A percentile compares a stretch with the other conserved stretches of the same genome.
phyloP scores from a whole-genome alignment of 2,888 invertebrate species.

The Drosophila leonis region DNA sequence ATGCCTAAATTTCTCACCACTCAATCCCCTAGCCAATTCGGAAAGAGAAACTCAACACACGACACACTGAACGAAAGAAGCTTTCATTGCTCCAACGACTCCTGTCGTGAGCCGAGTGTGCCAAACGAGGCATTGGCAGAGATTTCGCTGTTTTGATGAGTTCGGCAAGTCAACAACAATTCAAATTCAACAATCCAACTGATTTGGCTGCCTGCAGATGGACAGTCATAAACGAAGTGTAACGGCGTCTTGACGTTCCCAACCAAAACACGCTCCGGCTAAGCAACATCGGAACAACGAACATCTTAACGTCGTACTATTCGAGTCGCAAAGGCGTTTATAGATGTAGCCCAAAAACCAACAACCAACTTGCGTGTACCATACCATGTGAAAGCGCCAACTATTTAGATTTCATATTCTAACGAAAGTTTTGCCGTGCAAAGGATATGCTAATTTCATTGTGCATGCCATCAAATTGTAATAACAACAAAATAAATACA shows the following conservation, averaged over 20 bases:
- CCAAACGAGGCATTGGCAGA: slow-evolving; percentile 39
- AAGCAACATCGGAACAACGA: neutral
- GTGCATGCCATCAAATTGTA: slow-evolving; percentile 40
- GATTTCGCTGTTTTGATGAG: slow-evolving; percentile 53
- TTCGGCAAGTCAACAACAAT: slow-evolving; percentile 62
- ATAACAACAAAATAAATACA: slow-evolving; percentile 15
- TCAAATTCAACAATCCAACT: slow-evolving; percentile 62
- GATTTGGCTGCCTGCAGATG: slow-evolving; percentile 61
- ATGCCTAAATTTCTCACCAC: slow-evolving; percentile 13
- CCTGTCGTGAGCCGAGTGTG: slow-evolving; percentile 24
- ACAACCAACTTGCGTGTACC: slow-evolving; percentile 42
- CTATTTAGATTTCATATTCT: slow-evolving; percentile 44
- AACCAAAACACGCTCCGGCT: slow-evolving; percentile 11
- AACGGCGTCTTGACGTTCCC: slow-evolving; percentile 78
- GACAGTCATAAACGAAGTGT: slow-evolving; percentile 83
- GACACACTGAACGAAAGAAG: slow-evolving; percentile 47
- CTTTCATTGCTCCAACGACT: slow-evolving; percentile 28
- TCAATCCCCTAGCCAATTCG: slow-evolving; percentile 20
- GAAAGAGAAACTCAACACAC: slow-evolving; percentile 18
- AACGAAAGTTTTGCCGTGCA: slow-evolving; percentile 22
- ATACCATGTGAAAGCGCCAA: slow-evolving; percentile 32
- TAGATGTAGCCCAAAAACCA: neutral
- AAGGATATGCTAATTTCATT: slow-evolving; percentile 33
- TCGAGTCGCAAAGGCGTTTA: neutral
- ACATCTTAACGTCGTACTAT: neutral